These are phyloP conservation scores for Peromyscus melanophrys DNA, from an alignment of 2,797 vertebrate genomes.

Conservation along the genomic window DNA sequence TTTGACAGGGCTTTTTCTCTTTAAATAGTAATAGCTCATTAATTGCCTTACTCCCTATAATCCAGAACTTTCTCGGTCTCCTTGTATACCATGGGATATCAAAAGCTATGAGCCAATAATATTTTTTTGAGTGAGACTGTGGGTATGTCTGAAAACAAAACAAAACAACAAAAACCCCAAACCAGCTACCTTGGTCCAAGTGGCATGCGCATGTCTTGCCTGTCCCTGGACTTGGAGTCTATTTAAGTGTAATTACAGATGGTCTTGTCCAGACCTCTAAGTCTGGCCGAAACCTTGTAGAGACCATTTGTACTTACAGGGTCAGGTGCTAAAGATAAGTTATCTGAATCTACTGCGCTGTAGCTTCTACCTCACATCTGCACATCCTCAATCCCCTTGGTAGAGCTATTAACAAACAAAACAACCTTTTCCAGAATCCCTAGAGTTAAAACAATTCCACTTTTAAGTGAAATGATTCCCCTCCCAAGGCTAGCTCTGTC, in stretches of 20 bases:
- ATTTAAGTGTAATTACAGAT: conserved; percentile 19
- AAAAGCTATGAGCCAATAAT: conserved; percentile 18
- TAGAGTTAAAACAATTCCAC: conserved; percentile 48
- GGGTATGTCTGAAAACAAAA: not conserved
- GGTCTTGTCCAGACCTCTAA: conserved; percentile 8
- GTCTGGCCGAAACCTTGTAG: not conserved
- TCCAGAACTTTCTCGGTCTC: conserved; percentile 15
- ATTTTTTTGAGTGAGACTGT: conserved; percentile 57
- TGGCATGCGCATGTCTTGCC: not conserved
- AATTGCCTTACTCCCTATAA: conserved; percentile 59
- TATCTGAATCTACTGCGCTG: not conserved
- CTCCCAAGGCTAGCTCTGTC: not conserved
- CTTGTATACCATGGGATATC: conserved; percentile 58
- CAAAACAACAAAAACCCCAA: not conserved
- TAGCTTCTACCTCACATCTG: not conserved
- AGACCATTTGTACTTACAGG: not conserved
- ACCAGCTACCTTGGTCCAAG: not conserved
- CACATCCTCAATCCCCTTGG: not conserved
- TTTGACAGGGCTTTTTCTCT: conserved; percentile 77
- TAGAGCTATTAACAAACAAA: conserved; percentile 6
- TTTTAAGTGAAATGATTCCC: conserved; percentile 69
- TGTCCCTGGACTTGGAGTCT: not conserved
- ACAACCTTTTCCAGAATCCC: conserved; percentile 33
- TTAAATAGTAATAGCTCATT: conserved; percentile 82
- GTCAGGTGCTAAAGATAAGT: not conserved